These are phyloP conservation scores for Meda fulgida DNA, from an alignment of 2,797 vertebrate genomes.

Conservation along the genomic window DNA sequence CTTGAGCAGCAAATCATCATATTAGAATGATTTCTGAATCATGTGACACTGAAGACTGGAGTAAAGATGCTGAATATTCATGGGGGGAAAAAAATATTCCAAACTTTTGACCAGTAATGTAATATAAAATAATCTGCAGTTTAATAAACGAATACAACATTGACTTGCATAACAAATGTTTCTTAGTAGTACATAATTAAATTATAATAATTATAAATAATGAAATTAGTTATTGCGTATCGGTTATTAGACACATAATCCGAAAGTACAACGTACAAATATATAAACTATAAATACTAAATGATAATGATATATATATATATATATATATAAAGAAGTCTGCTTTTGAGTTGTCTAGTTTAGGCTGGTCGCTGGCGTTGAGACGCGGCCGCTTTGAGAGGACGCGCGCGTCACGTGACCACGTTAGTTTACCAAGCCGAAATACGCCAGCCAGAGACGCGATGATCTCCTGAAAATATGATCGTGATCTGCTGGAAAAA, in stretches of 20 bases:
- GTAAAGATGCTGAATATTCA: too few relatives aligned
- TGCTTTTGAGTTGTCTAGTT: not conserved
- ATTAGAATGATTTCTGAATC: not conserved
- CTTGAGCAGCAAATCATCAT: not conserved
- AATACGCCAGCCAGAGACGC: constrained; percentile 57
- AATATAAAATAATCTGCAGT: not conserved
- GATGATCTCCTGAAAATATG: constrained; percentile 50
- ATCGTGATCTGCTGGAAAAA: constrained; percentile 66
- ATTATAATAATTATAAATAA: not conserved
- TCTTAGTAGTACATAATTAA: not conserved
- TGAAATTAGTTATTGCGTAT: too few relatives aligned
- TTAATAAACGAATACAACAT: not conserved
- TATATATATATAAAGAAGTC: not conserved
- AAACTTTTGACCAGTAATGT: not conserved
- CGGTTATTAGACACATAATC: not conserved
- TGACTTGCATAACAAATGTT: not conserved
- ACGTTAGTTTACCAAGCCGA: constrained; percentile 45
- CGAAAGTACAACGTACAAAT: not conserved
- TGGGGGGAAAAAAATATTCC: too few relatives aligned
- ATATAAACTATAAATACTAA: too few relatives aligned
- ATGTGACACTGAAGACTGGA: too few relatives aligned
- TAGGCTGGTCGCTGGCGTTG: not conserved
- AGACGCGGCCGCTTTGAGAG: not conserved
- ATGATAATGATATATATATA: not conserved
- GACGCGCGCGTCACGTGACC: constrained; percentile 63